phyloP scores from a whole-genome alignment of 2,888 invertebrate species.

The Andricus curvator region DNA sequence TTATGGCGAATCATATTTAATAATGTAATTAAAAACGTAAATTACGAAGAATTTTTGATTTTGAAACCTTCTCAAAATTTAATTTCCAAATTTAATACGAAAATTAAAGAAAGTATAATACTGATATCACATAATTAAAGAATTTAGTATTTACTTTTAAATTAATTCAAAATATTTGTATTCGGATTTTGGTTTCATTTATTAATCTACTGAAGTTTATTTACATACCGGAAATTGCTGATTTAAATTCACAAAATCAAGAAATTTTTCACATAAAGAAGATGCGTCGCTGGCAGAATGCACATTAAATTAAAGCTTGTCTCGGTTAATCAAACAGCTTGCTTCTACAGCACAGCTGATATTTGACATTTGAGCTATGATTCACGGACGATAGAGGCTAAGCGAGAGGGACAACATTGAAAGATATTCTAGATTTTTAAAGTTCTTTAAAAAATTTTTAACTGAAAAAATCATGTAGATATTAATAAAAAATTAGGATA shows the following conservation, averaged over 20 bases:
- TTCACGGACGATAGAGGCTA: neutral
- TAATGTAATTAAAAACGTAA: too few species aligned
- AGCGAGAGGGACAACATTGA: neutral
- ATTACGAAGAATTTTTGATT: too few species aligned
- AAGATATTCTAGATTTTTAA: neutral
- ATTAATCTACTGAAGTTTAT: neutral
- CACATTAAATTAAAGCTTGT: conserved; percentile 5
- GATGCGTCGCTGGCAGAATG: neutral
- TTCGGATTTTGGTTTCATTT: neutral
- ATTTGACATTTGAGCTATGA: conserved; percentile 2
- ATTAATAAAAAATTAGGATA: too few species aligned
- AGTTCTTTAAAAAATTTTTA: too few species aligned
- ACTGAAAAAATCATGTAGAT: too few species aligned
- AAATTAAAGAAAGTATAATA: too few species aligned
- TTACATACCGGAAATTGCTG: neutral
- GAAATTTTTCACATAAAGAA: neutral
- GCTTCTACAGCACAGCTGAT: neutral
- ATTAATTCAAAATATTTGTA: too few species aligned
- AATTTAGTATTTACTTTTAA: too few species aligned
- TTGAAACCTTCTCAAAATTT: too few species aligned
- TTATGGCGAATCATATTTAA: too few species aligned
- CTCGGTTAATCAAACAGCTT: neutral
- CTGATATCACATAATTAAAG: too few species aligned
- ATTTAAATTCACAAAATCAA: neutral
- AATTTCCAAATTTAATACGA: too few species aligned